A percentile compares a stretch with the other conserved stretches of the same genome.
phyloP scores from a whole-genome alignment of 2,797 vertebrate species.

The Hyperoplus immaculatus region DNA sequence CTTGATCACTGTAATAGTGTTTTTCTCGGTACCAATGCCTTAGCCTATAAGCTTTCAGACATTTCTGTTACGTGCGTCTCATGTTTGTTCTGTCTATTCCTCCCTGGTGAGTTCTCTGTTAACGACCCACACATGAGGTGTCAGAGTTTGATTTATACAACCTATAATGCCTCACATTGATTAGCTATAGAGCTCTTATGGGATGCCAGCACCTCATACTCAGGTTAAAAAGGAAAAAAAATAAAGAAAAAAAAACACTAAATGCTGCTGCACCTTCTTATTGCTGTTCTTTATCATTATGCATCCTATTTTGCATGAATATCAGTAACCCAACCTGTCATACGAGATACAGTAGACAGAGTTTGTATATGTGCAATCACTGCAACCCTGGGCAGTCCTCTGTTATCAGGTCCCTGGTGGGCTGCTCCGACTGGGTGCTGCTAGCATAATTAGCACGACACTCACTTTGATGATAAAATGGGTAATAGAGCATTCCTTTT shows the following conservation, averaged over 20 bases:
- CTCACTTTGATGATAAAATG: slow-evolving; percentile 85
- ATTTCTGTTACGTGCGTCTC: slow-evolving; percentile 65
- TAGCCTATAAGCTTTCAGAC: slow-evolving; percentile 50
- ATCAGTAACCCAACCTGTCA: slow-evolving; percentile 60
- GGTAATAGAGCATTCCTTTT: slow-evolving; percentile 71
- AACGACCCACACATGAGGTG: slow-evolving; percentile 81
- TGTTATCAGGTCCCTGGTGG: slow-evolving; percentile 82
- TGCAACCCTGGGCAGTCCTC: slow-evolving; percentile 79
- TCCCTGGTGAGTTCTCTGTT: slow-evolving; percentile 77
- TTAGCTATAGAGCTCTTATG: slow-evolving; percentile 83
- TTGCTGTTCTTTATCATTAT: slow-evolving; percentile 48
- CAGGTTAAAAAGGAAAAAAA: slow-evolving; percentile 48
- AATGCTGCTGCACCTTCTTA: slow-evolving; percentile 42
- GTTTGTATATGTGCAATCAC: slow-evolving; percentile 70
- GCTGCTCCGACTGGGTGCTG: slow-evolving; percentile 85
- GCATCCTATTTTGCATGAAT: slow-evolving; percentile 55
- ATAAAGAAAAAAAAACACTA: background rate
- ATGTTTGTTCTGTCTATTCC: slow-evolving; percentile 72
- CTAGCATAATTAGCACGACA: slow-evolving; percentile 87
- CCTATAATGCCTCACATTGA: slow-evolving; percentile 84
- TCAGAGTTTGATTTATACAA: slow-evolving; percentile 84
- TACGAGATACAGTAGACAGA: slow-evolving; percentile 56
- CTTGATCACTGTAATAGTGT: slow-evolving; percentile 43
- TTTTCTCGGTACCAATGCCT: slow-evolving; percentile 47
- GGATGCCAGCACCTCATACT: slow-evolving; percentile 70